Evolutionary conservation across 2,113 vertebrate genomes (phyloP).

Genomic region (Taurulus bubalis): DNA sequence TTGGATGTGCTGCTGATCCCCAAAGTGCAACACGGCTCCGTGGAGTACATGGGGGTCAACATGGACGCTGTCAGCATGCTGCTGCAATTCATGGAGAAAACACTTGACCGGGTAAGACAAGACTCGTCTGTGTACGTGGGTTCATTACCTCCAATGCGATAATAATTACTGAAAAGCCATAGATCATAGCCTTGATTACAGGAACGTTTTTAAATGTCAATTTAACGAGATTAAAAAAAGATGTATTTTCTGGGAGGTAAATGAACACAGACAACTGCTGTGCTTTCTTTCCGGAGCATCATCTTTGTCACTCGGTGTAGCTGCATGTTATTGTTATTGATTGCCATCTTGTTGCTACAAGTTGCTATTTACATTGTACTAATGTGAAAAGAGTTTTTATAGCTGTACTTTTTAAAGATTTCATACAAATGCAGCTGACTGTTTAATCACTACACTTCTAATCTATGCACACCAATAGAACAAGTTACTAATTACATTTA

Average conservation of each 20-base stretch:
- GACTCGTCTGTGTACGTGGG: background rate
- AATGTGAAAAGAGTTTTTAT: background rate
- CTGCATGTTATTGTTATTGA: background rate
- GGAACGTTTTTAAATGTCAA: background rate
- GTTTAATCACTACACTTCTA: background rate
- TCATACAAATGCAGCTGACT: background rate
- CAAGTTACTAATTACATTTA: background rate
- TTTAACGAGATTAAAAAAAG: background rate
- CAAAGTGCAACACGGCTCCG: constrained; percentile 86
- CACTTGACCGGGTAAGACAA: constrained; percentile 88
- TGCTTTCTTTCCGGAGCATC: background rate
- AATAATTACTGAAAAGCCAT: background rate
- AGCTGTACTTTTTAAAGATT: background rate
- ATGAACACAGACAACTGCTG: background rate
- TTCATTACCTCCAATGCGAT: background rate
- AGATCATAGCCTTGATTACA: background rate
- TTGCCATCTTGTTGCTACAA: background rate
- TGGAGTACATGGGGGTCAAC: constrained; percentile 93
- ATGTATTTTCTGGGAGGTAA: background rate
- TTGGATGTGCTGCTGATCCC: constrained; percentile 90
- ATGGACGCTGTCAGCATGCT: constrained; percentile 92
- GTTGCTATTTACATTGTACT: background rate
- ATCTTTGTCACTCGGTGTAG: constrained; percentile 8
- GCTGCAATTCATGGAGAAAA: constrained; percentile 90
- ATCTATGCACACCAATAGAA: background rate